Conservation (phyloP, 1,140 invertebrate genomes). For the Leptinotarsa defecta region DNA sequence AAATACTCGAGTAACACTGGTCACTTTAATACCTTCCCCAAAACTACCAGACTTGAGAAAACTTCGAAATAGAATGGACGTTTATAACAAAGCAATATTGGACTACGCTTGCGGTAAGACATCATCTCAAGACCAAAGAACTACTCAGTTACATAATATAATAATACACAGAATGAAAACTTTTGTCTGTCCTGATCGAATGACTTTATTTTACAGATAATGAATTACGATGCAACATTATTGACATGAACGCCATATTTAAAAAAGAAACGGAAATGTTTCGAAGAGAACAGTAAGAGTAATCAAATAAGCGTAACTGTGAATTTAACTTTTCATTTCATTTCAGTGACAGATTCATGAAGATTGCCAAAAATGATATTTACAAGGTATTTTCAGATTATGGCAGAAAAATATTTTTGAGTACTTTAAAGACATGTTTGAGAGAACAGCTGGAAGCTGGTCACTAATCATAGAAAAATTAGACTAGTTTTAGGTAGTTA, state of each 20-base stretch:
- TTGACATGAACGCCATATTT: slow-evolving; percentile 45
- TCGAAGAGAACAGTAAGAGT: slow-evolving; percentile 41
- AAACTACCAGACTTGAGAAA: slow-evolving; percentile 32
- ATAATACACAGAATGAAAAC: no score
- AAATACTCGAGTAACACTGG: slow-evolving; percentile 38
- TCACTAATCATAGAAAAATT: slow-evolving; percentile 28
- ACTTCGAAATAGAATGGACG: slow-evolving; percentile 35
- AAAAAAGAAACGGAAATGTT: slow-evolving; percentile 36
- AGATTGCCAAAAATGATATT: slow-evolving; percentile 38
- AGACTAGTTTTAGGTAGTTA: neutral
- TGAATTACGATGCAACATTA: slow-evolving; percentile 39
- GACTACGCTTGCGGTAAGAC: slow-evolving; percentile 34
- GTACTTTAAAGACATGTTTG: slow-evolving; percentile 38
- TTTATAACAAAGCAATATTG: slow-evolving; percentile 41
- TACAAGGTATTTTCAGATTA: slow-evolving; percentile 46
- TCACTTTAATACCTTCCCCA: slow-evolving; percentile 43
- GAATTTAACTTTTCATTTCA: neutral
- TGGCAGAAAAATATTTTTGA: slow-evolving; percentile 44
- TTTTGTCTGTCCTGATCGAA: no score
- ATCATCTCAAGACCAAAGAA: no score
- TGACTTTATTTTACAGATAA: slow-evolving; percentile 23
- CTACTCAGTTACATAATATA: no score
- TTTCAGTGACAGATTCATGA: slow-evolving; percentile 42
- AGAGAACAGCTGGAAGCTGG: slow-evolving; percentile 42
- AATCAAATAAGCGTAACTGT: neutral